Percentiles rank a stretch among this genome's conserved stretches.
These are phyloP conservation scores for Sylvia atricapilla DNA, from an alignment of 2,113 vertebrate species.

Conservation along the genomic window DNA sequence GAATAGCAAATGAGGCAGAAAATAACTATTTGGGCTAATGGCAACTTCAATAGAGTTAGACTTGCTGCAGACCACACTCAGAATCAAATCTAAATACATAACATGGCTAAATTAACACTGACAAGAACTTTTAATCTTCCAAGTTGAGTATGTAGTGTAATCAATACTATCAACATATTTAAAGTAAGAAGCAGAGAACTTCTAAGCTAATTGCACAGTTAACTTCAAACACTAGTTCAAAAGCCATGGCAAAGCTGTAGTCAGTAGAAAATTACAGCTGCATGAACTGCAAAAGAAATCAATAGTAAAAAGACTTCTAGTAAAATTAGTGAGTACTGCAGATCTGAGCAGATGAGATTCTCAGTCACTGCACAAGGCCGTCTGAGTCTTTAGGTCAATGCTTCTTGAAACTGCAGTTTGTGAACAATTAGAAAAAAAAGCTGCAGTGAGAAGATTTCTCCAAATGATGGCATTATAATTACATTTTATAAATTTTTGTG, in stretches of 20 bases:
- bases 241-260: background rate
- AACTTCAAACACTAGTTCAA: background rate
- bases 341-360: background rate
- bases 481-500: background rate
- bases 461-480: background rate
- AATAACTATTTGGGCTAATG: background rate
- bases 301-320: background rate
- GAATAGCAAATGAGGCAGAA: background rate
- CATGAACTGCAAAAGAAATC: background rate
- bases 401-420: background rate
- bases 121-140: background rate
- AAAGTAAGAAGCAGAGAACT: background rate
- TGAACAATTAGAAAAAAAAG: background rate
- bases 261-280: background rate
- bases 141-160: background rate
- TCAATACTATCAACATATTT: background rate
- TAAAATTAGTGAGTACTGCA: background rate
- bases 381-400: background rate
- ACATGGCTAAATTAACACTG: background rate
- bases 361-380: background rate
- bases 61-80: background rate
- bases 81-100: background rate
- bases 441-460: background rate
- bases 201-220: background rate
- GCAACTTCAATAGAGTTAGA: background rate